These are phyloP conservation scores for Caenorhabditis zanzibari DNA, from an alignment of 2,888 invertebrate species.

Conservation along the genomic window DNA sequence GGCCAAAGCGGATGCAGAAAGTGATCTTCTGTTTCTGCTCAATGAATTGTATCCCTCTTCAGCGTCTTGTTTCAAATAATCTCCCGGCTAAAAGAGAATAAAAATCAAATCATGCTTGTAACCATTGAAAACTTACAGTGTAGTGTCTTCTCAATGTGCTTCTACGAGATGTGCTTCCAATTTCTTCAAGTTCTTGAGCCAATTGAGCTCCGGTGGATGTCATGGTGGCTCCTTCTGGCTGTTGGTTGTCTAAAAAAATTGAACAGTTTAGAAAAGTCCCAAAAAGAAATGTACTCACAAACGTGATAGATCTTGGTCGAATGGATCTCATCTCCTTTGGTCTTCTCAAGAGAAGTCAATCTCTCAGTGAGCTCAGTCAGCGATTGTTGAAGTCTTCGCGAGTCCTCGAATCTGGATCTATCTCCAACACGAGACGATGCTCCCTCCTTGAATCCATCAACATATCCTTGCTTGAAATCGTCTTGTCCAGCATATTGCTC, in stretches of 20 bases:
- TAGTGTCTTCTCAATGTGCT: constrained; percentile 83
- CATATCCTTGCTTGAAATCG: constrained; percentile 83
- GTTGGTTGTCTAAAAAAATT: constrained; percentile 82
- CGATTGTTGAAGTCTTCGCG: constrained; percentile 80
- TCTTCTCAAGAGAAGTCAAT: constrained; percentile 81
- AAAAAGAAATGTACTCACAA: constrained; percentile 75
- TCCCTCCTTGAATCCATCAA: constrained; percentile 84
- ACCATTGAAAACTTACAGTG: constrained; percentile 73
- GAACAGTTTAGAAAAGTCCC: background rate
- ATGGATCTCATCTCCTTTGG: constrained; percentile 83
- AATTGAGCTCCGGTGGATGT: constrained; percentile 81
- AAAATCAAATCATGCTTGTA: constrained; percentile 3
- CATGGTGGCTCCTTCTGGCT: constrained; percentile 78
- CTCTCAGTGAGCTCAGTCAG: constrained; percentile 83
- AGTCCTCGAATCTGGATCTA: constrained; percentile 78
- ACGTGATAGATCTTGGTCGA: constrained; percentile 84
- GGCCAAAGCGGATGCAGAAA: constrained; percentile 83
- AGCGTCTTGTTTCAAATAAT: constrained; percentile 82
- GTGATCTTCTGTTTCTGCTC: constrained; percentile 79
- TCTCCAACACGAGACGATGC: constrained; percentile 73
- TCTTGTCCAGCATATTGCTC: constrained; percentile 83
- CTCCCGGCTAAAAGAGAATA: constrained; percentile 77
- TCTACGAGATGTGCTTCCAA: constrained; percentile 76
- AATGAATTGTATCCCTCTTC: constrained; percentile 82
- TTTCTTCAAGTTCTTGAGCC: constrained; percentile 83